Conservation (phyloP, 2,888 invertebrate genomes). For the Synergus japonicus region DNA sequence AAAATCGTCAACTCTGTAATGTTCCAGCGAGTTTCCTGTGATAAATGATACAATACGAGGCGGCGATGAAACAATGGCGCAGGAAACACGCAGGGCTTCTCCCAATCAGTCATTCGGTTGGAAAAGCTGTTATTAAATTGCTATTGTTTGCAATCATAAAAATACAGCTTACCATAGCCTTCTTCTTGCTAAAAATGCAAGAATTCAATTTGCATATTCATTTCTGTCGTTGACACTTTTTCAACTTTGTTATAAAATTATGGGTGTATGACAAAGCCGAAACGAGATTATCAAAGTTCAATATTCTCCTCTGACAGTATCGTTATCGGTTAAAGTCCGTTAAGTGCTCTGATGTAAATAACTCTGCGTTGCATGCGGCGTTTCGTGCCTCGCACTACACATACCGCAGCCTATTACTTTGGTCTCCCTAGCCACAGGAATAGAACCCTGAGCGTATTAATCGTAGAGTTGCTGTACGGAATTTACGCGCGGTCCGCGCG, state of each 20-base stretch:
- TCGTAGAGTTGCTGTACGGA: conserved; percentile 56
- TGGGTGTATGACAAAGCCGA: not conserved
- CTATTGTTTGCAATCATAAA: conserved; percentile 14
- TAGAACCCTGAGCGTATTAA: conserved; percentile 44
- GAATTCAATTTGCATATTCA: too few relatives aligned
- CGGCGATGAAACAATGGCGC: conserved; percentile 6
- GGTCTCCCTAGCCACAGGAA: conserved; percentile 12
- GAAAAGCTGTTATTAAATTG: conserved; percentile 25
- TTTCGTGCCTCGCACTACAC: conserved; percentile 12
- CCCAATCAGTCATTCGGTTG: conserved; percentile 12
- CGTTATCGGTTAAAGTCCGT: not conserved
- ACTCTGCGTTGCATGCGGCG: conserved; percentile 3
- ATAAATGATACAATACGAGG: conserved; percentile 25
- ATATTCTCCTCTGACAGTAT: not conserved
- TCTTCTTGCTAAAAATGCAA: too few relatives aligned
- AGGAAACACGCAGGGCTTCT: conserved; percentile 26
- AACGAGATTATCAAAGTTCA: conserved; percentile 1
- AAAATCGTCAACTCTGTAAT: conserved; percentile 21
- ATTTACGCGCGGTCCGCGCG: conserved; percentile 65
- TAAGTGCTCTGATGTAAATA: conserved; percentile 18
- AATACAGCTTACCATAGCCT: not conserved
- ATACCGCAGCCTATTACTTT: conserved; percentile 38
- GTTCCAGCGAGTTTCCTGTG: conserved; percentile 5
- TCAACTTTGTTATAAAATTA: not conserved
- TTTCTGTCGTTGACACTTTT: not conserved